phyloP scores from a whole-genome alignment of 1,140 invertebrate species.

The Potamilus streckersoni region DNA sequence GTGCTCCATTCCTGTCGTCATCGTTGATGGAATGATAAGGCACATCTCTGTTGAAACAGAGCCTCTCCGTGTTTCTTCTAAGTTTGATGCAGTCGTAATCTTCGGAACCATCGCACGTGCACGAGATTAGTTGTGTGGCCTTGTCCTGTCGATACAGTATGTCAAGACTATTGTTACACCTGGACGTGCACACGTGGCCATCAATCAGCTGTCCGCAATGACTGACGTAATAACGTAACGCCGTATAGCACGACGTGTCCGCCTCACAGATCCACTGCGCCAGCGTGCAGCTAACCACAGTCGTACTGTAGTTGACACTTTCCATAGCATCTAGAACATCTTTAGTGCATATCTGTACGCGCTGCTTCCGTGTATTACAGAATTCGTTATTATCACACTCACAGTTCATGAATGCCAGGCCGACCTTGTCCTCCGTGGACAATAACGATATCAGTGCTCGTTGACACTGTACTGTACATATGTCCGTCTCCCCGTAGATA shows the following conservation, averaged over 20 bases:
- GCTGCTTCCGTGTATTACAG: conserved; percentile 42
- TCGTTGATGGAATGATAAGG: too few species aligned
- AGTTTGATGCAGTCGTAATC: conserved; percentile 52
- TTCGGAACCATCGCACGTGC: conserved; percentile 53
- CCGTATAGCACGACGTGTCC: conserved; percentile 57
- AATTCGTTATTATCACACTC: conserved; percentile 44
- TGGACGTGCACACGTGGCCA: conserved; percentile 40
- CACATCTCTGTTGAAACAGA: conserved; percentile 36
- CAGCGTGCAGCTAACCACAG: conserved; percentile 47
- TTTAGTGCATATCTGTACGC: conserved; percentile 47
- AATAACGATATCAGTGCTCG: conserved; percentile 53
- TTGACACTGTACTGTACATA: conserved; percentile 49
- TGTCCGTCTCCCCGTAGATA: conserved; percentile 19
- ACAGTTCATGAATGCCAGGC: conserved; percentile 56
- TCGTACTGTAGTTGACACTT: conserved; percentile 31
- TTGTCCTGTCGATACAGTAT: conserved; percentile 55
- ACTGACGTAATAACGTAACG: conserved; percentile 48
- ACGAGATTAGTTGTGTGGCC: conserved; percentile 53
- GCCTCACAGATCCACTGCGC: conserved; percentile 58
- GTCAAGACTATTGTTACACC: conserved; percentile 56
- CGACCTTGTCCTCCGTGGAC: conserved; percentile 47
- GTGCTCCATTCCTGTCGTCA: too few species aligned
- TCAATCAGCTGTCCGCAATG: conserved; percentile 44
- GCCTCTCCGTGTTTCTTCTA: conserved; percentile 43
- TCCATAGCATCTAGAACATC: conserved; percentile 45